These are phyloP conservation scores for Chymomyza amoena DNA, from an alignment of 2,888 invertebrate genomes.

Conservation along the genomic window DNA sequence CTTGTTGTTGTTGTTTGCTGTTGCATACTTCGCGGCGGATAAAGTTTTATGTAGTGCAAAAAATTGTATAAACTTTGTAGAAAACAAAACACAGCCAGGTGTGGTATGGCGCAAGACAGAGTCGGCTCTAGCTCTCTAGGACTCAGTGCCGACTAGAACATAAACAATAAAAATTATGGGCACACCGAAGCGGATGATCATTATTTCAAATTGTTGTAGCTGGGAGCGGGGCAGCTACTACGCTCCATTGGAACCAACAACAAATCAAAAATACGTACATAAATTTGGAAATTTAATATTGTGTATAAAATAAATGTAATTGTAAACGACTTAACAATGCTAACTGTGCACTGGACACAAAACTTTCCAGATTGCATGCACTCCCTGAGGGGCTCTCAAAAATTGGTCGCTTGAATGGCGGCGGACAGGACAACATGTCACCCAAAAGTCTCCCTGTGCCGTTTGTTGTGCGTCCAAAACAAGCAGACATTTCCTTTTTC, in stretches of 20 bases:
- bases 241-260: background rate
- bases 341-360: constrained; percentile 16
- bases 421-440: constrained; percentile 60
- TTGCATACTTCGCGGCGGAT: constrained; percentile 32
- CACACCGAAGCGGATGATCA: constrained; percentile 21
- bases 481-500: constrained; percentile 32
- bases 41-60: constrained; percentile 62
- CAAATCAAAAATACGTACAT: constrained; percentile 17
- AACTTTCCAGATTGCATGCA: constrained; percentile 21
- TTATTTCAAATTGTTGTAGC: constrained; percentile 8
- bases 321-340: constrained; percentile 17
- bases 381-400: constrained; percentile 16
- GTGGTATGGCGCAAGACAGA: background rate
- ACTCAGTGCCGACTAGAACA: background rate
- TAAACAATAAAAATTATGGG: constrained; percentile 16
- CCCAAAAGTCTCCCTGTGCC: constrained; percentile 7
- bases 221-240: background rate
- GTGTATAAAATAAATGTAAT: constrained; percentile 32
- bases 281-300: constrained; percentile 47
- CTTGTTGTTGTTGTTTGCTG: constrained; percentile 19
- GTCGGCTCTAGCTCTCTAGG: background rate
- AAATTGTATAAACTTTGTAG: constrained; percentile 45
- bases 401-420: constrained; percentile 53
- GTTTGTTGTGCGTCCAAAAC: constrained; percentile 46
- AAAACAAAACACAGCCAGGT: constrained; percentile 32